A percentile compares a stretch with the other conserved stretches of the same genome.
Evolutionary conservation across 2,888 invertebrate genomes (phyloP).

Genomic region (Mythimna pallens): DNA sequence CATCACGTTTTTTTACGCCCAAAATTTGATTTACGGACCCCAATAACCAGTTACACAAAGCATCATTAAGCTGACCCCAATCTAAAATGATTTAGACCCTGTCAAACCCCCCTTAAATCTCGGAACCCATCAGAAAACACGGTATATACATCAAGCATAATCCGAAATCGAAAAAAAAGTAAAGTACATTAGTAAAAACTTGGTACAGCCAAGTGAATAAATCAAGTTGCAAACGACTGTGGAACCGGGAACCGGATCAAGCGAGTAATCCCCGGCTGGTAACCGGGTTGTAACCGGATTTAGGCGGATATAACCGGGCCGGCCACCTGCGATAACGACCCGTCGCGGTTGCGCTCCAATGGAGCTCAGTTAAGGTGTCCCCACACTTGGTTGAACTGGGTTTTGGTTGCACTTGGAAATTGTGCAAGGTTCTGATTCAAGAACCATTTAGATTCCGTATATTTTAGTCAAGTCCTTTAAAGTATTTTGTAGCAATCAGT

Average conservation of each 20-base stretch:
- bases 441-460: not conserved
- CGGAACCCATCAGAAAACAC: constrained; percentile 50
- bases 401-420: constrained; percentile 26
- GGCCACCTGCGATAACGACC: constrained; percentile 88
- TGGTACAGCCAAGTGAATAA: constrained; percentile 78
- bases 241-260: constrained; percentile 81
- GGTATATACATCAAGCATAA: constrained; percentile 49
- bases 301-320: constrained; percentile 78
- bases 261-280: constrained; percentile 85
- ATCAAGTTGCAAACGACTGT: constrained; percentile 86
- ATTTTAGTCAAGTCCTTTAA: not conserved
- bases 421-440: not conserved
- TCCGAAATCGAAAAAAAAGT: constrained; percentile 50
- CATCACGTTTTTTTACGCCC: constrained; percentile 23
- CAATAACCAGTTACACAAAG: constrained; percentile 37
- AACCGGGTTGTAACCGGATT: constrained; percentile 84
- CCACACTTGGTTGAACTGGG: constrained; percentile 43
- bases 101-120: constrained; percentile 36
- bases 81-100: constrained; percentile 50
- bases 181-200: constrained; percentile 65
- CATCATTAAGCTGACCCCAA: constrained; percentile 50
- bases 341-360: constrained; percentile 64
- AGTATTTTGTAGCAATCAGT: not conserved
- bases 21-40: constrained; percentile 39
- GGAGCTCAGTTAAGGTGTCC: constrained; percentile 57